Conservation (phyloP, 2,113 vertebrate genomes). For the Pterophyllum scalare region DNA sequence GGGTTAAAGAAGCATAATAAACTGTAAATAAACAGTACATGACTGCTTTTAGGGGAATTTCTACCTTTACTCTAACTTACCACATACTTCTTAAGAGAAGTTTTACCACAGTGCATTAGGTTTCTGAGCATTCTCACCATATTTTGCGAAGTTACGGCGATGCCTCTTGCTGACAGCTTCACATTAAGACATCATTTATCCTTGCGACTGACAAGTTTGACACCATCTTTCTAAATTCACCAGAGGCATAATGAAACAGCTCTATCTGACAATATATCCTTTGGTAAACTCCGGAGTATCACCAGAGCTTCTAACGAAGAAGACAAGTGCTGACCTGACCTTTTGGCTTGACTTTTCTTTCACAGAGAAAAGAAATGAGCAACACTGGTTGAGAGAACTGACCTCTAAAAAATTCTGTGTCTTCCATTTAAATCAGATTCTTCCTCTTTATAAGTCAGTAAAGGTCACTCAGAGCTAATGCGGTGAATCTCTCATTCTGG, state of each 20-base stretch:
- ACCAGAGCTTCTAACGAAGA: conserved; percentile 37
- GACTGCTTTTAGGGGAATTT: neutral
- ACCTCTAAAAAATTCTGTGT: conserved; percentile 35
- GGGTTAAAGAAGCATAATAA: neutral
- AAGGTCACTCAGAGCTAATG: conserved; percentile 65
- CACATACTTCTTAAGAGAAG: neutral
- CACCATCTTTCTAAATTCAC: conserved; percentile 70
- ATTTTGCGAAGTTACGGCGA: neutral
- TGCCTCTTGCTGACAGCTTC: conserved; percentile 36
- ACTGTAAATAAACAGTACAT: neutral
- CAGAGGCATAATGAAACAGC: conserved; percentile 63
- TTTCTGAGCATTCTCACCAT: neutral
- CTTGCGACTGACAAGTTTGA: conserved; percentile 47
- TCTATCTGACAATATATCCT: conserved; percentile 48
- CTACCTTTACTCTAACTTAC: neutral
- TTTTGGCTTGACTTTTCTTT: conserved; percentile 60
- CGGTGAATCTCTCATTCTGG: conserved; percentile 60
- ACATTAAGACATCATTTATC: conserved; percentile 54
- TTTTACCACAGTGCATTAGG: neutral
- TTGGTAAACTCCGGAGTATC: conserved; percentile 61
- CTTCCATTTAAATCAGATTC: conserved; percentile 56
- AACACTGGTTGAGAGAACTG: conserved; percentile 24
- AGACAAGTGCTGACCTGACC: conserved; percentile 60
- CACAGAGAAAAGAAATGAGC: conserved; percentile 53
- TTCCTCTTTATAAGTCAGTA: conserved; percentile 64